A percentile compares a stretch with the other conserved stretches of the same genome.
Conservation (phyloP, 2,888 invertebrate species). For the Galerucella nymphaeae region DNA sequence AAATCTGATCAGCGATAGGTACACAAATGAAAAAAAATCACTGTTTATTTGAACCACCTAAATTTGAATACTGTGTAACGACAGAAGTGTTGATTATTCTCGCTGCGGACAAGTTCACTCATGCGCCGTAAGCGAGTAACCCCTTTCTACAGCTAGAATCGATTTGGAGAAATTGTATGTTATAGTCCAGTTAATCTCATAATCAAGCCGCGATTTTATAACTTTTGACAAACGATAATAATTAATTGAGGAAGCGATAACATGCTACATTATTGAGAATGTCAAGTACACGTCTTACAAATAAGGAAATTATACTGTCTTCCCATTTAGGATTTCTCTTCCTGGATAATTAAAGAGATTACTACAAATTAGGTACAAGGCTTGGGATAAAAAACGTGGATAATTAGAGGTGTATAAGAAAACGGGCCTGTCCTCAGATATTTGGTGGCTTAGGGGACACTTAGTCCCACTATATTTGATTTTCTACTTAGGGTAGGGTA, state of each 20-base stretch:
- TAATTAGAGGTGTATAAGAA: too few relatives aligned
- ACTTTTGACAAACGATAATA: background rate
- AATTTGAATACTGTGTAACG: constrained; percentile 24
- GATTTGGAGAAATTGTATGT: constrained; percentile 42
- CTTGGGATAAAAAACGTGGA: too few relatives aligned
- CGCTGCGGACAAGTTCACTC: constrained; percentile 41
- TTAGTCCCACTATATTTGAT: too few relatives aligned
- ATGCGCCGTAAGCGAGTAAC: constrained; percentile 50
- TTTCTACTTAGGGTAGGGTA: too few relatives aligned
- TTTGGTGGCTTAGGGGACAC: too few relatives aligned
- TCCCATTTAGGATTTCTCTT: too few relatives aligned
- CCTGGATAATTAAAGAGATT: too few relatives aligned
- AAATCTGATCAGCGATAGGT: background rate
- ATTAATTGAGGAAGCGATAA: background rate
- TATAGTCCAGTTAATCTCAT: constrained; percentile 28
- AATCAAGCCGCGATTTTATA: background rate
- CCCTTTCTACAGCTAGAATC: constrained; percentile 50
- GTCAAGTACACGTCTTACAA: too few relatives aligned
- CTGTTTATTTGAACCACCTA: constrained; percentile 29
- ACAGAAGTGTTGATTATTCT: constrained; percentile 39
- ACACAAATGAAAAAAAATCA: background rate
- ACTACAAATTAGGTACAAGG: too few relatives aligned
- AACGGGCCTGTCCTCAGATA: too few relatives aligned
- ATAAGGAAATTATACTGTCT: too few relatives aligned
- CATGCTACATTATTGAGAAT: too few relatives aligned